Base-by-base conservation (phyloP, 2,888 invertebrate genomes). In the Herminia tarsipennalis region DNA sequence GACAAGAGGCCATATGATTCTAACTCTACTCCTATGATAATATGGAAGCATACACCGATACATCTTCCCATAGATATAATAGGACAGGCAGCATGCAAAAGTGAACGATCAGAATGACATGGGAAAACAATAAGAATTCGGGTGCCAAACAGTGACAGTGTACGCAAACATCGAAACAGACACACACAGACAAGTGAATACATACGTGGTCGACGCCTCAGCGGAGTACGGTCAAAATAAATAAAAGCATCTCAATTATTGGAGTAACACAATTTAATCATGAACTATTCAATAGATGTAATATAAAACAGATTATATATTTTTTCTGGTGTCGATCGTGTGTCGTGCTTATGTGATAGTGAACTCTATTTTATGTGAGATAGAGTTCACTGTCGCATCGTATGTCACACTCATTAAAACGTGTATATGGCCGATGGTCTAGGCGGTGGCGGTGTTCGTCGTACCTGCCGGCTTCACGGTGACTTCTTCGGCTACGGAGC, bases 251-350 rank as follows among this genome's bases (percentile, higher is more conserved):
- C 80, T 90, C 85, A 89, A 76, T 91, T 88, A 90, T 89, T 90
- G 81, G 87, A 89, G 77, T 89, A 91, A 91, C 90, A 91, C 89
- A 91, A 89, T 91, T 91, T 91, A 90, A 91, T 91, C 88, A 91
- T 86, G 88, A 86, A 87, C 87, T 90, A 90, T 84, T 85, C 66
- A 78, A 82, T 87, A 87, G 73, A 81, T 86, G 85, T 87, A 81
- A 77, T 91, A 88, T 88, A 89, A 89, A 91, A 91, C 89, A 90
- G 89, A 78, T 88, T 89, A 88, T 89, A 87, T 85, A 83, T 67
- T 76, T 82, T 73, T 80, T 83, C 78, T 84, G 77, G 83, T 86
- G 86, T 88, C 85, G 81, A 75, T 84, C 76, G 86, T 86, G 88
- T 88, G 87, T 87, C 82, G 83, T 86, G 84, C 80, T 76, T 75